These are phyloP conservation scores for Brachyptera risi DNA, from an alignment of 2,888 invertebrate species.

Conservation along the genomic window DNA sequence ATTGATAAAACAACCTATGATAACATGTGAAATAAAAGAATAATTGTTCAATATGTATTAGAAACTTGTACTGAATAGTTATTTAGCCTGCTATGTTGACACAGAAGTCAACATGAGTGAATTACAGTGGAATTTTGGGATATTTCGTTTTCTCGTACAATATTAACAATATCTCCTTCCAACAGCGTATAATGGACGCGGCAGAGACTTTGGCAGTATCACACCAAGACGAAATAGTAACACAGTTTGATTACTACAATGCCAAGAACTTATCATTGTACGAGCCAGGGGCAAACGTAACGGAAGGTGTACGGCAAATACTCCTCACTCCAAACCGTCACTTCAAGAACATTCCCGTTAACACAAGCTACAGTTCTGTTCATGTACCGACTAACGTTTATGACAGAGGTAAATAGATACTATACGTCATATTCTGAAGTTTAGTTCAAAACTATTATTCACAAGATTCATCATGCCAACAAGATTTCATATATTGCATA, in stretches of 20 bases:
- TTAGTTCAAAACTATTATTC: neutral
- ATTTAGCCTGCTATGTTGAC: too few relatives aligned
- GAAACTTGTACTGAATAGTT: too few relatives aligned
- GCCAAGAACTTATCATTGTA: conserved; percentile 62
- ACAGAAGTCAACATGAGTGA: too few relatives aligned
- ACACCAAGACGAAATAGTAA: conserved; percentile 42
- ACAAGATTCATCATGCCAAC: neutral
- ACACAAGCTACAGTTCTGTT: conserved; percentile 78
- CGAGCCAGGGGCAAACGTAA: conserved; percentile 49
- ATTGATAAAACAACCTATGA: too few relatives aligned
- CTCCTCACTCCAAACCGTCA: conserved; percentile 65
- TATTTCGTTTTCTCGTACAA: too few relatives aligned
- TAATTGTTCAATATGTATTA: too few relatives aligned
- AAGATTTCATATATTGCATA: too few relatives aligned
- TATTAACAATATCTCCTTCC: too few relatives aligned
- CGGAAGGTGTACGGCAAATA: conserved; percentile 55
- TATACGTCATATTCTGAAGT: too few relatives aligned
- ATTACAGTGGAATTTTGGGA: too few relatives aligned
- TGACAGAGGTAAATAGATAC: conserved; percentile 74
- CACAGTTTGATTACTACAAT: conserved; percentile 60
- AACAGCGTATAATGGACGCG: conserved; percentile 78
- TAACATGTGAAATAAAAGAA: too few relatives aligned
- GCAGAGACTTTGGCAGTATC: conserved; percentile 77
- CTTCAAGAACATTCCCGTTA: conserved; percentile 73
- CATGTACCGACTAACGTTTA: conserved; percentile 96